Conservation (phyloP, 2,888 invertebrate genomes). For the Himalopsyche tibetana region DNA sequence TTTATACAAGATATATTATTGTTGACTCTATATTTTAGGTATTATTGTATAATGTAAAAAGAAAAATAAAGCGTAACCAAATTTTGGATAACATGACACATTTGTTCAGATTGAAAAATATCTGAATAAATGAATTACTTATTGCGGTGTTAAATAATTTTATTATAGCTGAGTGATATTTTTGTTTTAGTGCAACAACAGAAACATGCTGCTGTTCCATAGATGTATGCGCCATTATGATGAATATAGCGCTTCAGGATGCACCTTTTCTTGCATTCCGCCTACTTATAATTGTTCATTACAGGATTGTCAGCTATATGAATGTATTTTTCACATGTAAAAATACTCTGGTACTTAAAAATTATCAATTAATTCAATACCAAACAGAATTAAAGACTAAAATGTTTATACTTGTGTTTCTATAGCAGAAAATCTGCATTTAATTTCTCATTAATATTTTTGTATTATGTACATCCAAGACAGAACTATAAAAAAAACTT, state of each 20-base stretch:
- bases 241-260: conserved; percentile 91
- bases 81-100: too few species aligned
- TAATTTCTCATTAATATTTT: background rate
- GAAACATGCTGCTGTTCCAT: conserved; percentile 88
- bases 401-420: too few species aligned
- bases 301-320: conserved; percentile 94
- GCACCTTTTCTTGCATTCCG: conserved; percentile 92
- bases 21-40: too few species aligned
- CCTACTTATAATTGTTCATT: conserved; percentile 90
- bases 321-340: conserved; percentile 97
- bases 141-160: too few species aligned
- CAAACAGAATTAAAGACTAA: conserved; percentile 68
- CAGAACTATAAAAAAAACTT: background rate
- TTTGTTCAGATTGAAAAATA: too few species aligned
- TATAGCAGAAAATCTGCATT: too few species aligned
- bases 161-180: background rate
- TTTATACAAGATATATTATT: too few species aligned
- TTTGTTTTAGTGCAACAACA: conserved; percentile 73
- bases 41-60: too few species aligned
- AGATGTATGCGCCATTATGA: conserved; percentile 91
- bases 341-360: conserved; percentile 86
- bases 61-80: too few species aligned
- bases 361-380: background rate
- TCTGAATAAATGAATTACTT: too few species aligned
- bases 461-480: background rate